phyloP scores from a whole-genome alignment of 2,797 vertebrate genomes.

The Oryzias dopingdopingensis region DNA sequence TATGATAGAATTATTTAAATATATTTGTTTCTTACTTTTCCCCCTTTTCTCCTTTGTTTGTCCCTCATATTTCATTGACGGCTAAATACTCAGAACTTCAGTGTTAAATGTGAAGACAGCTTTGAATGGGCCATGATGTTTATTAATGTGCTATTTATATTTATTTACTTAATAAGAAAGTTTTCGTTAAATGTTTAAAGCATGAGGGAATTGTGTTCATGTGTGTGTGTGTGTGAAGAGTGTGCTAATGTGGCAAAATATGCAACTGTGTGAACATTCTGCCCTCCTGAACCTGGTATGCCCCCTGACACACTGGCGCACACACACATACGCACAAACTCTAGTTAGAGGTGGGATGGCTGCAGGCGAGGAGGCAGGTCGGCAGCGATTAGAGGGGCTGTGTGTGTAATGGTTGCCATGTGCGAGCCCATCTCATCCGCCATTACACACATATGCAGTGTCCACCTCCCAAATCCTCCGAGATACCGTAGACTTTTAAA shows the following conservation, averaged over 20 bases:
- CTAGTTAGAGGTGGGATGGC: conserved; percentile 78
- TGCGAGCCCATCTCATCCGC: conserved; percentile 75
- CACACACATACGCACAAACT: conserved; percentile 43
- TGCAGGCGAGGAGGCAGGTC: conserved; percentile 78
- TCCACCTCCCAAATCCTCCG: conserved; percentile 67
- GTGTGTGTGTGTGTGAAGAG: conserved; percentile 18
- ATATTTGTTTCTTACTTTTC: conserved; percentile 6
- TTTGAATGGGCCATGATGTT: conserved; percentile 18
- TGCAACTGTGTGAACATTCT: conserved; percentile 78
- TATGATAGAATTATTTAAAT: background rate
- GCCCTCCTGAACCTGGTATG: conserved; percentile 80
- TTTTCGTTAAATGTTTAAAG: conserved; percentile 30
- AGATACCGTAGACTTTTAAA: conserved; percentile 81
- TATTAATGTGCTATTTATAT: conserved; percentile 31
- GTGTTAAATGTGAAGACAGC: conserved; percentile 12
- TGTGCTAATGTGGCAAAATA: conserved; percentile 71
- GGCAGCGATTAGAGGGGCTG: conserved; percentile 81
- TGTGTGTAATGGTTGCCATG: conserved; percentile 84
- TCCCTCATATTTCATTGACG: conserved; percentile 23
- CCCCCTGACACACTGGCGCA: conserved; percentile 63
- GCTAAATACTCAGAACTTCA: conserved; percentile 15
- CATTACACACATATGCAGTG: conserved; percentile 71
- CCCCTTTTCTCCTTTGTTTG: background rate
- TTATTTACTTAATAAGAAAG: conserved; percentile 27
- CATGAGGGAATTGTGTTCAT: conserved; percentile 13